phyloP scores from a whole-genome alignment of 2,797 vertebrate genomes.

The Sebastes variabilis region DNA sequence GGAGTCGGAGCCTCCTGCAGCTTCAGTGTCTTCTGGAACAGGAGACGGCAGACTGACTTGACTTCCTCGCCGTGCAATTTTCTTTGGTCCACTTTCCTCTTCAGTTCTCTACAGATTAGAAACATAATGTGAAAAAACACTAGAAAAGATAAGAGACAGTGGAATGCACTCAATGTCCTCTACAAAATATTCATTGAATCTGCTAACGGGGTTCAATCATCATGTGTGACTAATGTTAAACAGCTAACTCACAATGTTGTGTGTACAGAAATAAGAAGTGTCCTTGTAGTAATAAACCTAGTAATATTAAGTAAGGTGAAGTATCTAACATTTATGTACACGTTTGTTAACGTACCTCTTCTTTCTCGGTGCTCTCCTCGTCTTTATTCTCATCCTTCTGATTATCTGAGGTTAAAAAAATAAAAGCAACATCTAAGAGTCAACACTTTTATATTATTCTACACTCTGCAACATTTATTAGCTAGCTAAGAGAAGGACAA shows the following conservation, averaged over 20 bases:
- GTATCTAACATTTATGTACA: background rate
- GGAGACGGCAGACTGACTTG: conserved; percentile 46
- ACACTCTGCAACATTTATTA: background rate
- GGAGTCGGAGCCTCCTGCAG: conserved; percentile 22
- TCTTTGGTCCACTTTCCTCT: conserved; percentile 61
- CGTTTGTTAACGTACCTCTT: conserved; percentile 43
- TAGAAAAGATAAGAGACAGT: background rate
- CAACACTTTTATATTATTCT: background rate
- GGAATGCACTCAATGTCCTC: background rate
- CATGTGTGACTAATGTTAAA: background rate
- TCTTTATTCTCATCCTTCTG: conserved; percentile 31
- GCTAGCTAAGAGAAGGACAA: background rate
- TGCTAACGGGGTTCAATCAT: background rate
- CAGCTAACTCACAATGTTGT: background rate
- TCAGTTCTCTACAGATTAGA: conserved; percentile 66
- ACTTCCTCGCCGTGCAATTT: conserved; percentile 67
- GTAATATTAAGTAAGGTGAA: background rate
- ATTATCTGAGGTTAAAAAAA: conserved; percentile 35
- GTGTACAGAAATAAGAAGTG: background rate
- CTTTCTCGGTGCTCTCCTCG: background rate
- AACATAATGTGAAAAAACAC: background rate
- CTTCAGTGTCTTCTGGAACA: conserved; percentile 26
- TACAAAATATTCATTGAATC: background rate
- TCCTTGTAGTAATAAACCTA: background rate
- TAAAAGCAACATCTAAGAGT: background rate